Percentiles rank a stretch among this genome's conserved stretches.
phyloP scores from a whole-genome alignment of 2,888 invertebrate species.

The Drosophila neotestacea region DNA sequence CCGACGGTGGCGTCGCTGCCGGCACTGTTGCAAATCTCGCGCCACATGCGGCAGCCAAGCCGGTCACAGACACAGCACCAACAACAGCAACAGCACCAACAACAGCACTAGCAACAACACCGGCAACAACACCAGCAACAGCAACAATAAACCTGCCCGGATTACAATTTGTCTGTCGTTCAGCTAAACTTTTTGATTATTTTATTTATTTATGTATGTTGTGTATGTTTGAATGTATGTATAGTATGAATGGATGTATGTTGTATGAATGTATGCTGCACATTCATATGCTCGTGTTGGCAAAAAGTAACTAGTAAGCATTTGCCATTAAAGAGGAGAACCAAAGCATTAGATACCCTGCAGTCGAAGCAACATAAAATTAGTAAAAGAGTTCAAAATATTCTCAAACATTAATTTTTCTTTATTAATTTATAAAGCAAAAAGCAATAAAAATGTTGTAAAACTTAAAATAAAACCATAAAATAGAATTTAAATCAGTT shows the following conservation, averaged over 20 bases:
- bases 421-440: too few species aligned
- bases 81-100: conserved; percentile 16
- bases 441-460: too few species aligned
- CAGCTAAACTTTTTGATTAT: conserved; percentile 66
- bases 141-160: conserved; percentile 57
- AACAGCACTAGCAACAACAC: conserved; percentile 9
- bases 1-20: conserved; percentile 64
- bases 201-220: conserved; percentile 56
- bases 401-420: too few species aligned
- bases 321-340: not conserved
- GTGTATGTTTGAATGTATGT: conserved; percentile 9
- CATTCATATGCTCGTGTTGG: conserved; percentile 3
- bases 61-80: conserved; percentile 30
- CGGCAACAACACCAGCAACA: not conserved
- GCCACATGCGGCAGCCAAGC: conserved; percentile 56
- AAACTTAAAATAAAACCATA: too few species aligned
- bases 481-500: too few species aligned
- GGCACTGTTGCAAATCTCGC: conserved; percentile 62
- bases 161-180: conserved; percentile 64
- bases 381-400: too few species aligned
- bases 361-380: too few species aligned
- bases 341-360: not conserved
- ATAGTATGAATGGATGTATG: too few species aligned
- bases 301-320: not conserved
- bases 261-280: conserved; percentile 3